Base-by-base conservation (phyloP, 2,888 invertebrate species). In the Julus scanicus region DNA sequence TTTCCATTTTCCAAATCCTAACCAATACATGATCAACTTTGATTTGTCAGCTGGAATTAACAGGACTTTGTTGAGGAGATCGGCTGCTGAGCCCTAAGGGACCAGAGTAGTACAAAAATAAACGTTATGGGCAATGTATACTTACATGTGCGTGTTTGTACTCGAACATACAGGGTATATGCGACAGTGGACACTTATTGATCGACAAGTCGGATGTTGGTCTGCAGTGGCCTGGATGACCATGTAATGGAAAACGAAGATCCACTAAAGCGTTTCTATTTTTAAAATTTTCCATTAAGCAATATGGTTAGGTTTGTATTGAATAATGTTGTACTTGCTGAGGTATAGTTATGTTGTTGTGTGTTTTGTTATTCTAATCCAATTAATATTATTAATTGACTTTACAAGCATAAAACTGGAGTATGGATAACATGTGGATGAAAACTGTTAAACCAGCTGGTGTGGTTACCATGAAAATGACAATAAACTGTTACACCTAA, bases 11-110 rank as follows among this genome's bases (percentile, higher is more conserved):
- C 80, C 37, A 13, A 37, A 80, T 20, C 37, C 80, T 80, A 80
- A 80, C 80, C 80, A 80, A 80, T 80, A 37, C 80, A 29, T 80
- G 80, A 80, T 80, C 80, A 80, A 37, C 37, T 80, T 80, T 80
- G 80, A 80, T 80, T 80, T 80, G 80, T 80, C 80, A 11, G 29
- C 11, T 80, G 80, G 80, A 80, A 80, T 80, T 80, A 80, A 80
- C 80, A 37, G 53, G 37, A 37, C 80, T 80, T 80, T 20, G 80
- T 37, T 80, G 80, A 71, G 20, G 71, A 71, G 71, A 6, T 71
- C 29, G 20, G 71, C 29, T 71, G 71, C 71, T 37, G 20, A 5
- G 80, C 37, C 80, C 37, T 80, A 11, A 80, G 80, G 80, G 80
- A 80, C 37, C 13, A 13, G 37, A 71, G 13, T 2, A 37, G 29